These are phyloP conservation scores for Muscidifurax raptorellus DNA, from an alignment of 1,140 invertebrate species.

Conservation along the genomic window DNA sequence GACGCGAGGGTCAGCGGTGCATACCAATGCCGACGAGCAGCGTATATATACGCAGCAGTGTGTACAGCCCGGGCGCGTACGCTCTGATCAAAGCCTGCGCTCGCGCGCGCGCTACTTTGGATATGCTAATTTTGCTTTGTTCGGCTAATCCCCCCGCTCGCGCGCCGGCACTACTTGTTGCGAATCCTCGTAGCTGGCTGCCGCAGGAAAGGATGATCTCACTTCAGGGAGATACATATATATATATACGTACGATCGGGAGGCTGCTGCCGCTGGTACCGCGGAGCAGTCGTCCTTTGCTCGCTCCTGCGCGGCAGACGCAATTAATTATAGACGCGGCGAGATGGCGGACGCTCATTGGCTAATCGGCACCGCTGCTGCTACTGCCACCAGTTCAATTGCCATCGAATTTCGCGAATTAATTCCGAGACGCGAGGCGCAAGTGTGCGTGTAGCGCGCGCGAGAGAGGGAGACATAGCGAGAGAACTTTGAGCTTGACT, in stretches of 20 bases:
- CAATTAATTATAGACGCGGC: conserved; percentile 33
- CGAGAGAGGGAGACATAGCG: not conserved
- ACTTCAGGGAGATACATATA: not conserved
- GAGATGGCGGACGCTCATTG: not conserved
- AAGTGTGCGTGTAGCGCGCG: not conserved
- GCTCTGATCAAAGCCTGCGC: conserved; percentile 63
- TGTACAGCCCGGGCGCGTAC: not conserved
- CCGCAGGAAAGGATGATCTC: conserved; percentile 39
- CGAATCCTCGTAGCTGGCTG: not conserved
- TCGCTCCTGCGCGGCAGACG: not conserved
- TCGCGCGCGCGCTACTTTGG: conserved; percentile 56
- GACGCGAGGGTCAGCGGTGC: conserved; percentile 62
- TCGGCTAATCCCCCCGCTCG: conserved; percentile 31
- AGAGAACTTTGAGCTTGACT: conserved; percentile 14
- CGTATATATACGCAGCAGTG: not conserved
- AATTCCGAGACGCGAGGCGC: conserved; percentile 16
- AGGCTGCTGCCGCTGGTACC: not conserved
- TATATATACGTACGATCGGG: not conserved
- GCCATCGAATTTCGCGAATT: conserved; percentile 8
- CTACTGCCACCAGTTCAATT: conserved; percentile 1
- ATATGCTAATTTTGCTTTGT: conserved; percentile 66
- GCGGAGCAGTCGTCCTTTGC: not conserved
- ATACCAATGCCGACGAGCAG: conserved; percentile 62
- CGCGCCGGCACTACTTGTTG: not conserved
- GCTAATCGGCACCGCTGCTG: conserved; percentile 11